Conservation (phyloP, 2,797 vertebrate species). For the Vespertilio murinus region DNA sequence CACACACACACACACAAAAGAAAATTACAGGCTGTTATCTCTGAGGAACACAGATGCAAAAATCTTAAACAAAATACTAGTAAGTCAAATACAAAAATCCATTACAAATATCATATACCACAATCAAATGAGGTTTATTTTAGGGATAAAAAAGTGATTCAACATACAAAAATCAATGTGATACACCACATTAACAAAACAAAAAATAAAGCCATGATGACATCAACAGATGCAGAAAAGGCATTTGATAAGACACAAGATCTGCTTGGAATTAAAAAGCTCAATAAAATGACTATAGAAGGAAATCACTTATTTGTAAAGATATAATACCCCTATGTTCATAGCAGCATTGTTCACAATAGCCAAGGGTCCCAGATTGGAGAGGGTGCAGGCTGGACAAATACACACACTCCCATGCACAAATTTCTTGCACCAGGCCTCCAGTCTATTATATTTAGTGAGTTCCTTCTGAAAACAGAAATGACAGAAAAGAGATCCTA, state of each 20-base stretch:
- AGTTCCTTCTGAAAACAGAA: neutral
- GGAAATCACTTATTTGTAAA: neutral
- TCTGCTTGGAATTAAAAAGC: neutral
- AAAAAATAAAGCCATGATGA: too few species aligned
- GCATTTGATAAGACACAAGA: too few species aligned
- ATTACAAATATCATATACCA: neutral
- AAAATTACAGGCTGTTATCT: neutral
- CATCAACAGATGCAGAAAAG: too few species aligned
- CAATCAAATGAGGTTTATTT: neutral
- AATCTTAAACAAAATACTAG: neutral
- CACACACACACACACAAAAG: neutral
- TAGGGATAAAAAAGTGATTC: neutral
- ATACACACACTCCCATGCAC: too few species aligned
- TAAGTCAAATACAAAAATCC: neutral
- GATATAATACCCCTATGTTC: neutral
- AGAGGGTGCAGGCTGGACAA: too few species aligned
- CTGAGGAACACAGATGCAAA: neutral
- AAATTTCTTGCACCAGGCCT: too few species aligned
- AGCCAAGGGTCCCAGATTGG: neutral
- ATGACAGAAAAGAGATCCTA: neutral
- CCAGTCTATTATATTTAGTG: neutral
- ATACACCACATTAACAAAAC: too few species aligned
- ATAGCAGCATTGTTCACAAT: neutral
- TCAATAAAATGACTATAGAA: neutral
- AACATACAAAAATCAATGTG: neutral